Conservation (phyloP, 2,888 invertebrate species). For the Folsomia manolachei region DNA sequence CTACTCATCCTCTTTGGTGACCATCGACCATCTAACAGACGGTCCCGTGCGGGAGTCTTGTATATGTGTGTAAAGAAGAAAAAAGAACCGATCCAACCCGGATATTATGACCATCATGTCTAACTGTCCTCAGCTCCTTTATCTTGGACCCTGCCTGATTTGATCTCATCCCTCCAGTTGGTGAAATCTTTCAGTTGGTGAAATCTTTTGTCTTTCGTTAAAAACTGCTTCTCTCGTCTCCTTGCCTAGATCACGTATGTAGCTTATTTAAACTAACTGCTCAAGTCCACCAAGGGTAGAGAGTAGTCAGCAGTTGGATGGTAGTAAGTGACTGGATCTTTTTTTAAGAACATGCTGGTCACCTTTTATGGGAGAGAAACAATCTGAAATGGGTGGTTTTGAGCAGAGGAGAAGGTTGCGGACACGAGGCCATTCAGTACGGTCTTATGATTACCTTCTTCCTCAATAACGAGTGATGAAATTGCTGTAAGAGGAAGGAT, state of each 20-base stretch:
- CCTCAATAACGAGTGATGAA: conserved; percentile 51
- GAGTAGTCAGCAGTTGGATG: background rate
- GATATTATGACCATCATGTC: conserved; percentile 18
- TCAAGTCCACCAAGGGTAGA: too few species aligned
- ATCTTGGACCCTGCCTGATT: conserved; percentile 15
- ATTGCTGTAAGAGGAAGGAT: conserved; percentile 47
- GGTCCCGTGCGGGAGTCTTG: background rate
- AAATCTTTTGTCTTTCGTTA: background rate
- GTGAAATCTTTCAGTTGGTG: too few species aligned
- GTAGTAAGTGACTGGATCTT: background rate
- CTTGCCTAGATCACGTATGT: background rate
- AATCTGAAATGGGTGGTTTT: conserved; percentile 27
- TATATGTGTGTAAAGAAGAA: background rate
- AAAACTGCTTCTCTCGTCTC: background rate
- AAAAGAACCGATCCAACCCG: conserved; percentile 1
- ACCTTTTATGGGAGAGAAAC: conserved; percentile 14
- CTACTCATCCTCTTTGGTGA: background rate
- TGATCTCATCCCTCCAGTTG: conserved; percentile 6
- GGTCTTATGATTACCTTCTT: conserved; percentile 51
- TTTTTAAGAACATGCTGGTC: background rate
- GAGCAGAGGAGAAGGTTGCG: background rate
- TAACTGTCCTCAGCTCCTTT: conserved; percentile 18
- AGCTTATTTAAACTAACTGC: too few species aligned
- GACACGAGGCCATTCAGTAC: conserved; percentile 41
- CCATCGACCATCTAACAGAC: background rate